Percentiles rank a stretch among this genome's conserved stretches.
Conservation (phyloP, 2,888 invertebrate genomes). For the Drosophila prolongata region DNA sequence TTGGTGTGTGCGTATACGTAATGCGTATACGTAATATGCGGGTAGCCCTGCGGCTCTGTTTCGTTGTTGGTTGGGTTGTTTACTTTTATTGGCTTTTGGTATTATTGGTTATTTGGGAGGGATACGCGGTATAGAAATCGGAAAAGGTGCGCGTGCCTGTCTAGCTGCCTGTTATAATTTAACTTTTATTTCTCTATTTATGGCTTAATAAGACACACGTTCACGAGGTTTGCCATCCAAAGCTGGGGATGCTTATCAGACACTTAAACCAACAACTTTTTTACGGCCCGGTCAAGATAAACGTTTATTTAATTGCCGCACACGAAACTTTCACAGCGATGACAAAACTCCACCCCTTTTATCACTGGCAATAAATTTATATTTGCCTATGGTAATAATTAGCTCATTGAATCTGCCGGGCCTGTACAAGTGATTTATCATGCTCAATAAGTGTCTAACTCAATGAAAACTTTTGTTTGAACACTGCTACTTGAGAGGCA, state of each 20-base stretch:
- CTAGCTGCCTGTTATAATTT: constrained; percentile 64
- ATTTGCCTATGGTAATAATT: constrained; percentile 30
- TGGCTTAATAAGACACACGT: constrained; percentile 72
- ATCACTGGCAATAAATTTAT: constrained; percentile 45
- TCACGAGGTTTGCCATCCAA: not conserved
- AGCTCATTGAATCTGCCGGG: constrained; percentile 1
- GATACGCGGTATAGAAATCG: not conserved
- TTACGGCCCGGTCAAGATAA: constrained; percentile 52
- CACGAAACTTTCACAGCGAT: constrained; percentile 17
- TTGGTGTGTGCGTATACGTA: constrained; percentile 15
- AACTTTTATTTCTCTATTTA: constrained; percentile 75
- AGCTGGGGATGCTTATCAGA: constrained; percentile 45
- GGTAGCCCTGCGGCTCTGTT: constrained; percentile 38
- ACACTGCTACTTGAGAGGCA: constrained; percentile 7
- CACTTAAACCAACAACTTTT: constrained; percentile 41
- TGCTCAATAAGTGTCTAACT: constrained; percentile 33
- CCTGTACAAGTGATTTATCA: constrained; percentile 43
- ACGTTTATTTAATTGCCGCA: constrained; percentile 57
- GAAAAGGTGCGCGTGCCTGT: constrained; percentile 37
- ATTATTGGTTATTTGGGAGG: constrained; percentile 71
- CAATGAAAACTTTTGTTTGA: constrained; percentile 21
- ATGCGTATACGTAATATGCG: constrained; percentile 52
- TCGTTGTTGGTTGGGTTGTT: constrained; percentile 62
- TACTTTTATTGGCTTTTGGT: constrained; percentile 74
- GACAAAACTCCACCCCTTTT: constrained; percentile 21